A percentile compares a stretch with the other conserved stretches of the same genome.
Evolutionary conservation across 2,797 vertebrate species (phyloP).

Genomic region (Chelon labrosus): DNA sequence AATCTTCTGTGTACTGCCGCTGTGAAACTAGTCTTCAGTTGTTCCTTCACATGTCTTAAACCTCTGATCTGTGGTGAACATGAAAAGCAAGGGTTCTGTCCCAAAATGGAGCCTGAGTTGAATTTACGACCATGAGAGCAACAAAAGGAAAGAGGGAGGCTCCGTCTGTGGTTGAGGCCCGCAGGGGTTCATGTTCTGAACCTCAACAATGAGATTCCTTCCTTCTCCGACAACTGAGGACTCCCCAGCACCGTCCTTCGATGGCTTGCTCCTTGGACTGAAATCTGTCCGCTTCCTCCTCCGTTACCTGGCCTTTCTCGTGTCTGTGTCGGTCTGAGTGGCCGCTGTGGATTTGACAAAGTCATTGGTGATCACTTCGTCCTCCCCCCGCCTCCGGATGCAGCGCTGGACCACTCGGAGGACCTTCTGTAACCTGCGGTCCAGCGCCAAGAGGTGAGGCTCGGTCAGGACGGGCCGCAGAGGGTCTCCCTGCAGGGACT

Average conservation of each 20-base stretch:
- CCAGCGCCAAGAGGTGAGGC: slow-evolving; percentile 91
- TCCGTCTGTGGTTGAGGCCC: slow-evolving; percentile 16
- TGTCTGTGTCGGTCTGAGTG: slow-evolving; percentile 34
- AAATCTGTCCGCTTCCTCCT: slow-evolving; percentile 3
- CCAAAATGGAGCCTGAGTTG: slow-evolving; percentile 33
- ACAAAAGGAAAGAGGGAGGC: slow-evolving; percentile 22
- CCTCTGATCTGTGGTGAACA: slow-evolving; percentile 7
- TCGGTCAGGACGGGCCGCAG: slow-evolving; percentile 90
- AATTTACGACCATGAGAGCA: slow-evolving; percentile 39
- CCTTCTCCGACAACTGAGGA: slow-evolving; percentile 16
- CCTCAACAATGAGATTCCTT: slow-evolving; percentile 23
- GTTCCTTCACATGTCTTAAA: background rate
- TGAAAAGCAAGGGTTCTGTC: slow-evolving; percentile 3
- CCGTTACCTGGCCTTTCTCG: no score
- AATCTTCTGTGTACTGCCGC: background rate
- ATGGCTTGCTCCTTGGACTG: slow-evolving; percentile 49
- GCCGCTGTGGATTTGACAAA: slow-evolving; percentile 52
- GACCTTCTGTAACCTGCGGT: slow-evolving; percentile 89
- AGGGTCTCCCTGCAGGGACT: slow-evolving; percentile 89
- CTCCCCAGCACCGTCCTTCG: slow-evolving; percentile 39
- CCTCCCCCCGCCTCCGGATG: slow-evolving; percentile 83
- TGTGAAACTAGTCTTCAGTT: background rate
- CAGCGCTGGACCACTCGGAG: slow-evolving; percentile 87
- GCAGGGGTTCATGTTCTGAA: slow-evolving; percentile 10
- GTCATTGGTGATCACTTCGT: slow-evolving; percentile 85